Evolutionary conservation across 64 coral and sea anemone species (phyloP), one percentile per base, ranked within the genome.

Genomic region (Dendronephthya gigantea): DNA sequence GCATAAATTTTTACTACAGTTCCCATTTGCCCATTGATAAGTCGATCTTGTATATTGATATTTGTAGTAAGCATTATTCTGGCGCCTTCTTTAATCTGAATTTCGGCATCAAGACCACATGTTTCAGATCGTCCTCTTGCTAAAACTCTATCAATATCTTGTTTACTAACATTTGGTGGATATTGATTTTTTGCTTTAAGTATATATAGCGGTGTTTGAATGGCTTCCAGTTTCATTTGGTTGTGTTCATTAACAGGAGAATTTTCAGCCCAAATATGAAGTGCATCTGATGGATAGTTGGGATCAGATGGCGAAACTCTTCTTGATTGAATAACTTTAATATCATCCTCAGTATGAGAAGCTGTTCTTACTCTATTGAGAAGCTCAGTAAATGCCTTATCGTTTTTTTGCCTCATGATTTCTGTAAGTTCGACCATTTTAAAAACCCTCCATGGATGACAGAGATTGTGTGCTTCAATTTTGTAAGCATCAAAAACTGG

Each of bases 231-330:
- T 83, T 62, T 50, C 41, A 12, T 83, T n/a, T 40, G 52, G 51
- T 88, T 88, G 51, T 88, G 45, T 10, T 56, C 69, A 48, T 70
- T 70, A 0, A 86, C 85, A 68, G 85, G 85, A 39, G 59, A 48
- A 89, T 89, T 89, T 89, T 89, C 88, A 39, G 79, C 88, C 88
- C 88, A 89, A 29, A 89, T 83, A 38, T 89, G 81, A 89, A 83
- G 75, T 32, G n/a, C n/a, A n/a, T n/a, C n/a, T n/a, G 82, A 51
- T 43, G 49, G 56, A 68, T 89, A 84, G 48, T 90, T 76, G 22
- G 59, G 23, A 50, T 68, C 65, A 50, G 56, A 50, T 27, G 45
- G 55, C 13, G 22, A 15, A 50, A 90, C 28, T 49, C 31, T 75
- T 68, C 34, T 81, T 35, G 55, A 55, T 19, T 90, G 50, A 51